Percentiles rank a stretch among this genome's conserved stretches.
phyloP scores from a whole-genome alignment of 2,797 vertebrate genomes.

The Bovichtus variegatus region DNA sequence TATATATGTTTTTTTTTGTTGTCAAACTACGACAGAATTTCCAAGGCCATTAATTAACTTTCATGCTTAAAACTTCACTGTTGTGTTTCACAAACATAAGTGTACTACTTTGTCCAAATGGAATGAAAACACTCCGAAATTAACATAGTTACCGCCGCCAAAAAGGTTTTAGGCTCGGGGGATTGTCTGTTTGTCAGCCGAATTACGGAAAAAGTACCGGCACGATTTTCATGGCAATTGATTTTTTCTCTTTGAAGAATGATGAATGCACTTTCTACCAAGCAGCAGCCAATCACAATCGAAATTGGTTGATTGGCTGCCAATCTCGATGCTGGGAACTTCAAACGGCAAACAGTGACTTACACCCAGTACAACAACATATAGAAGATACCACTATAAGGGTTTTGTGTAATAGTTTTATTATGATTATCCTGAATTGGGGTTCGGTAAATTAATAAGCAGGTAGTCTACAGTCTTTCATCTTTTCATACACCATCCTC shows the following conservation, averaged over 20 bases:
- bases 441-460: background rate
- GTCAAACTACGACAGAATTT: background rate
- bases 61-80: background rate
- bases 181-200: too few species aligned
- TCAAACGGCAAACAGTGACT: background rate
- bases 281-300: background rate
- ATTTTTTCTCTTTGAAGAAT: too few species aligned
- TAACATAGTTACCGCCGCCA: too few species aligned
- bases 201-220: too few species aligned
- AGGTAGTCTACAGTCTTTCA: background rate
- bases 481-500: background rate
- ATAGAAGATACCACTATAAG: background rate
- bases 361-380: background rate
- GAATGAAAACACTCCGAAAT: background rate
- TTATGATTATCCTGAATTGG: background rate
- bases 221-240: too few species aligned
- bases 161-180: too few species aligned
- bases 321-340: background rate
- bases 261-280: background rate
- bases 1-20: too few species aligned
- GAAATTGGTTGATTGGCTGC: background rate
- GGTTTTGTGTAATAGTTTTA: background rate
- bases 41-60: background rate
- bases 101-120: background rate
- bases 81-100: background rate